Percentiles rank a stretch among this genome's conserved stretches.
Evolutionary conservation across 2,113 vertebrate genomes (phyloP).

Genomic region (Semnopithecus entellus): DNA sequence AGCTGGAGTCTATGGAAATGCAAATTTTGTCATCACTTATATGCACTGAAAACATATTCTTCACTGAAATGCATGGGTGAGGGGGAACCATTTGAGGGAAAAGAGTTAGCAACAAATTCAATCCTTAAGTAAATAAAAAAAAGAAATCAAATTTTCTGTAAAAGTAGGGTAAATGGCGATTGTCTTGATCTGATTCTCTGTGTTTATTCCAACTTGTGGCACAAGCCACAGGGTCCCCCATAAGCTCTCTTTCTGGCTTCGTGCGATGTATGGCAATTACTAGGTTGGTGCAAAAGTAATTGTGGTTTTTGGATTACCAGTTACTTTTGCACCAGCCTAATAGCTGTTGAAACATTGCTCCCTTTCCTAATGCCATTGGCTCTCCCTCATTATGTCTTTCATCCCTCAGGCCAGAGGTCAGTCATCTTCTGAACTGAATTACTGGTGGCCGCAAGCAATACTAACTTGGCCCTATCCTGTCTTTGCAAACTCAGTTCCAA

Average conservation of each 20-base stretch:
- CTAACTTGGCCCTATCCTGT: neutral
- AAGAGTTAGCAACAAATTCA: conserved; percentile 3
- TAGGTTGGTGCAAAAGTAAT: too few species aligned
- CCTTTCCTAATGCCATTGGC: neutral
- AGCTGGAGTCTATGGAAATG: conserved; percentile 60
- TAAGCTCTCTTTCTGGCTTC: neutral
- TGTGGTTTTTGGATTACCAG: too few species aligned
- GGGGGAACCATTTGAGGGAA: neutral
- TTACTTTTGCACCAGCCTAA: too few species aligned
- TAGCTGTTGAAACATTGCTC: neutral
- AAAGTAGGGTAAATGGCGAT: neutral
- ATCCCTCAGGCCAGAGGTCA: neutral
- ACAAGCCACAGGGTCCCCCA: neutral
- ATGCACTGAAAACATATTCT: neutral
- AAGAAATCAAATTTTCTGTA: neutral
- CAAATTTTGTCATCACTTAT: conserved; percentile 38
- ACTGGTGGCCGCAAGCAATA: neutral
- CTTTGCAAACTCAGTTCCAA: neutral
- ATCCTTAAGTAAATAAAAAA: conserved; percentile 7
- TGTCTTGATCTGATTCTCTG: neutral
- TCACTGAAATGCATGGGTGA: neutral
- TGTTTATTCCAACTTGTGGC: neutral
- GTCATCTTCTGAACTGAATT: neutral
- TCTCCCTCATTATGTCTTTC: neutral
- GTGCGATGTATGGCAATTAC: neutral